These are phyloP conservation scores for Macrobrachium rosenbergii DNA, from an alignment of 1,140 invertebrate species.

Conservation along the genomic window DNA sequence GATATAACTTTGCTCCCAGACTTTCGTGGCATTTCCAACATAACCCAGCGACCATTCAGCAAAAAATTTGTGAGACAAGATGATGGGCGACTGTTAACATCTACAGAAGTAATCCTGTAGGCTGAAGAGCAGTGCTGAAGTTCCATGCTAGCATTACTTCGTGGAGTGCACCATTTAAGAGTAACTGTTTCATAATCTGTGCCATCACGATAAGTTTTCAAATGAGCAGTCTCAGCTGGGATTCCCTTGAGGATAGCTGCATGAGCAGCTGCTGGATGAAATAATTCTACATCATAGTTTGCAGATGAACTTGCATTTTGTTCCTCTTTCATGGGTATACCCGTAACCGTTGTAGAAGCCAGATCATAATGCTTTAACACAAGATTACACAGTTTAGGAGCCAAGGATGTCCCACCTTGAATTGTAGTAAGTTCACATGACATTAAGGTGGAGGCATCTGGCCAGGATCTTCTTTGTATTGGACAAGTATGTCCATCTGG, in stretches of 20 bases:
- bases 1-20: conserved; percentile 84
- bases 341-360: conserved; percentile 96
- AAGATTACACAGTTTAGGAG: conserved; percentile 79
- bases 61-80: conserved; percentile 97
- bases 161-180: conserved; percentile 95
- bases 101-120: conserved; percentile 93
- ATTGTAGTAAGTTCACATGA: conserved; percentile 71
- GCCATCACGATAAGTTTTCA: conserved; percentile 76
- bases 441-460: conserved; percentile 68
- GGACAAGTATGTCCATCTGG: conserved; percentile 65
- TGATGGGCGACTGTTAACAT: conserved; percentile 93
- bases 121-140: conserved; percentile 86
- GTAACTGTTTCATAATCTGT: conserved; percentile 83
- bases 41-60: conserved; percentile 91
- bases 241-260: conserved; percentile 78
- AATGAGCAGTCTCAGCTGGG: conserved; percentile 69
- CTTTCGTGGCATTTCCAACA: conserved; percentile 87
- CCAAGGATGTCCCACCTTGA: conserved; percentile 73
- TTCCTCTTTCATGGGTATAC: conserved; percentile 99
- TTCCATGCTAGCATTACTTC: conserved; percentile 83
- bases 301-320: conserved; percentile 97
- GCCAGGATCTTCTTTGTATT: conserved; percentile 62
- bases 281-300: conserved; percentile 98
- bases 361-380: conserved; percentile 84
- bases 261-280: conserved; percentile 89